Evolutionary conservation across 2,797 vertebrate species (phyloP).

Genomic region (Scolopax rusticola): DNA sequence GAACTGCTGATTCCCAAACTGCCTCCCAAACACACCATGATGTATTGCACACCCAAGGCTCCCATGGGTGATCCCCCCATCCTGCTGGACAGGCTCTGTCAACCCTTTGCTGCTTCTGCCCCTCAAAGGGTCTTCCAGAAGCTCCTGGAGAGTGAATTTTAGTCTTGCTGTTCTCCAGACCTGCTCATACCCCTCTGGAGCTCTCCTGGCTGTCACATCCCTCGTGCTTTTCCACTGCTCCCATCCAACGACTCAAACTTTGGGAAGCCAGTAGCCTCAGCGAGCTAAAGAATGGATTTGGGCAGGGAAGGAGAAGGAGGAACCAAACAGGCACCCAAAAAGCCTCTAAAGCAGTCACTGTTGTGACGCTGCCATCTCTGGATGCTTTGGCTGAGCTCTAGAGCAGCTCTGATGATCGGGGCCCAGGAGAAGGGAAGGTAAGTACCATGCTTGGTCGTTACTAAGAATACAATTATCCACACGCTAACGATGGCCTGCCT

Average conservation of each 20-base stretch:
- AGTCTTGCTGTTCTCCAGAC: fast-evolving
- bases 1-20: neutral
- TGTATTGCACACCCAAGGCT: fast-evolving
- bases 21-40: neutral
- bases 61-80: neutral
- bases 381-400: neutral
- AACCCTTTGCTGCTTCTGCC: neutral
- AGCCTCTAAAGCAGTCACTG: neutral
- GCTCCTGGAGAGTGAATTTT: neutral
- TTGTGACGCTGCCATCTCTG: neutral
- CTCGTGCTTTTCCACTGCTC: neutral
- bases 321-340: neutral
- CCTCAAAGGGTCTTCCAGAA: neutral
- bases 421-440: neutral
- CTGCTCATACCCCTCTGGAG: neutral
- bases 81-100: neutral
- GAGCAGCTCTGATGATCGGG: neutral
- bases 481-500: conserved; percentile 15
- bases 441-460: conserved; percentile 16
- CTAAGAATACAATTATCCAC: conserved; percentile 62
- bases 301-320: neutral
- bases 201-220: neutral
- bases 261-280: neutral
- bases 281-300: neutral
- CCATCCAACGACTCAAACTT: neutral